Evolutionary conservation across 2,888 invertebrate genomes (phyloP), one percentile per base, ranked within the genome.

Genomic region (Altica lythri): DNA sequence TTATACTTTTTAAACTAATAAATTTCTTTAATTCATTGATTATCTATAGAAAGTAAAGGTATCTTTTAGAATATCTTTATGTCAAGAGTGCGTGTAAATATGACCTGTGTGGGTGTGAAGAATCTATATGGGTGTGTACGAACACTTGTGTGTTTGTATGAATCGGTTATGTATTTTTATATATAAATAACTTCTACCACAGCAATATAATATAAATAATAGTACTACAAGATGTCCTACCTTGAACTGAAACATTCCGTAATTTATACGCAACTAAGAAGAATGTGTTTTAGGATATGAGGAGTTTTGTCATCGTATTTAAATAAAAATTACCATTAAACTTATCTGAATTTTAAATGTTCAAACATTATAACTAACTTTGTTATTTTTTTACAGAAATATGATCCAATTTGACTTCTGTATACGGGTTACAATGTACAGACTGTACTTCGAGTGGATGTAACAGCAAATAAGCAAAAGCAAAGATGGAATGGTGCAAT

Each of bases 151-250:
- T 48, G 32, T 45, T 18, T 46, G 12, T 10, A 40, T 38, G 49
- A 42, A 32, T 49, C 22, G 30, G 49, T 49, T 42, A 49, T 46
- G 42, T 17, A 40, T 37, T 50, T 30, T 22, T 46, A 46, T 56
- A 32, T 56, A 52, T 51, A 52, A 34, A 34, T 16, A 16, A 34
- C 9, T 9, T 30, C 22, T 51, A 42, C 46, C 55, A 56, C 43
- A 56, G 44, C 44, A 52, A 56, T 49, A 56, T n/a, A n/a, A n/a
- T 52, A 48, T 56, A 50, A 42, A 43, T 42, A 56, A 40, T 17
- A 40, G 30, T 46, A 48, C 51, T 42, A 46, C 46, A 44, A n/a
- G n/a, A n/a, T n/a, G n/a, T n/a, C n/a, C n/a, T n/a, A n/a, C n/a
- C n/a, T n/a, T n/a, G n/a, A n/a, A n/a, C n/a, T n/a, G n/a, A n/a